These are phyloP conservation scores for Alentia gelatinosa DNA, from an alignment of 2,888 invertebrate species.

Conservation along the genomic window DNA sequence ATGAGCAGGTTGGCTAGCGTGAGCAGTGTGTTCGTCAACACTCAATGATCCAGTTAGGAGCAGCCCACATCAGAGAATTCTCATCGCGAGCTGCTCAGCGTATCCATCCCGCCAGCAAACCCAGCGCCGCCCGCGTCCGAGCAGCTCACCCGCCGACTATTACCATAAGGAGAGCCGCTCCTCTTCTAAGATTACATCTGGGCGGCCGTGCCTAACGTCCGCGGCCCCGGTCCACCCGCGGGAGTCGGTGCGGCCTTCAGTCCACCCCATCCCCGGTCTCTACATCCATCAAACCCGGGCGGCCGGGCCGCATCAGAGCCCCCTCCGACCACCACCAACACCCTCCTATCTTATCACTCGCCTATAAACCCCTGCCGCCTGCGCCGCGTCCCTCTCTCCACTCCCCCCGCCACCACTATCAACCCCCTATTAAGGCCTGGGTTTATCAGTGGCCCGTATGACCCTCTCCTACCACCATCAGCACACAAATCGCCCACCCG, in stretches of 20 bases:
- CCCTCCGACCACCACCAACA: not conserved
- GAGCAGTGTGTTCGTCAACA: no score
- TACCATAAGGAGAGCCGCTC: not conserved
- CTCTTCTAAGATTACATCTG: not conserved
- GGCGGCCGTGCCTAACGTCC: not conserved
- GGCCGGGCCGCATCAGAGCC: not conserved
- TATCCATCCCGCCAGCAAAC: not conserved
- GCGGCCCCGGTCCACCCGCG: not conserved
- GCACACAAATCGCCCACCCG: not conserved
- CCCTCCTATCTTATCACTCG: not conserved
- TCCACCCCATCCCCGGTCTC: not conserved
- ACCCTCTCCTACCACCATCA: not conserved
- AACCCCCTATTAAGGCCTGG: not conserved
- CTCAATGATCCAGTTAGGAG: no score
- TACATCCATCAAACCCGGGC: not conserved
- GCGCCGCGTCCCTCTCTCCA: not conserved
- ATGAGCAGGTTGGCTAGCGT: no score
- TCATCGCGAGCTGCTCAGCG: no score
- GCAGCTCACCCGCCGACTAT: slow-evolving; percentile 1
- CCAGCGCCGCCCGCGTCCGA: no score
- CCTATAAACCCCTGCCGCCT: not conserved
- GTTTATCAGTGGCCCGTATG: not conserved
- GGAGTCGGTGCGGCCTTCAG: not conserved
- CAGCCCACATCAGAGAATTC: no score
- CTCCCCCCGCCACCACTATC: not conserved